Evolutionary conservation across 2,797 vertebrate genomes (phyloP).

Genomic region (Pipistrellus pipistrellus): DNA sequence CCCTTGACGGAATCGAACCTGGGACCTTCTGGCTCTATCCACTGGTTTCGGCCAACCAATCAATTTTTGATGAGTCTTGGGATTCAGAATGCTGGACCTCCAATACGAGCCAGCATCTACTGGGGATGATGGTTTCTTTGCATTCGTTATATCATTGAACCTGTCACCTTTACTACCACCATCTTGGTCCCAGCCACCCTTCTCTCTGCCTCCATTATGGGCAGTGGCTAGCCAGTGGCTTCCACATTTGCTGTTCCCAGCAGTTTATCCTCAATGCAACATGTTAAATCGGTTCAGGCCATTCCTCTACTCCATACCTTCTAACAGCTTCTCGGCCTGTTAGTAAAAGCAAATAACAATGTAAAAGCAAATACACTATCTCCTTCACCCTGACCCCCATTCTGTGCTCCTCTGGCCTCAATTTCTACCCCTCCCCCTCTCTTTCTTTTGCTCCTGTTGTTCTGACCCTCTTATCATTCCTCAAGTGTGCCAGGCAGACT

Average conservation of each 20-base stretch:
- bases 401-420: neutral
- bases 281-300: neutral
- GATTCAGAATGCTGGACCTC: neutral
- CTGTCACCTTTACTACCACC: neutral
- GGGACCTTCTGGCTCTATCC: too few relatives aligned
- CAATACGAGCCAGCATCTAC: neutral
- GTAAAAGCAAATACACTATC: fast-evolving
- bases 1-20: too few relatives aligned
- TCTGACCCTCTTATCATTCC: neutral
- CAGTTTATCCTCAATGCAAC: neutral
- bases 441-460: neutral
- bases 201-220: neutral
- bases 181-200: neutral
- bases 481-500: neutral
- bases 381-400: neutral
- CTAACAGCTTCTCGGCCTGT: neutral
- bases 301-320: neutral
- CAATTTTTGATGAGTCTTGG: neutral
- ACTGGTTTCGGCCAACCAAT: neutral
- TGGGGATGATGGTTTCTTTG: neutral
- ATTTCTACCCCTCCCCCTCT: neutral
- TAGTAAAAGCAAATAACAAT: neutral
- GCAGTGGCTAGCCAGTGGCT: neutral
- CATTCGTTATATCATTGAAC: neutral
- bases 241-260: neutral